Conservation (phyloP, 53 echinoderm and acorn worm genomes). For the Holothuria leucospilota region DNA sequence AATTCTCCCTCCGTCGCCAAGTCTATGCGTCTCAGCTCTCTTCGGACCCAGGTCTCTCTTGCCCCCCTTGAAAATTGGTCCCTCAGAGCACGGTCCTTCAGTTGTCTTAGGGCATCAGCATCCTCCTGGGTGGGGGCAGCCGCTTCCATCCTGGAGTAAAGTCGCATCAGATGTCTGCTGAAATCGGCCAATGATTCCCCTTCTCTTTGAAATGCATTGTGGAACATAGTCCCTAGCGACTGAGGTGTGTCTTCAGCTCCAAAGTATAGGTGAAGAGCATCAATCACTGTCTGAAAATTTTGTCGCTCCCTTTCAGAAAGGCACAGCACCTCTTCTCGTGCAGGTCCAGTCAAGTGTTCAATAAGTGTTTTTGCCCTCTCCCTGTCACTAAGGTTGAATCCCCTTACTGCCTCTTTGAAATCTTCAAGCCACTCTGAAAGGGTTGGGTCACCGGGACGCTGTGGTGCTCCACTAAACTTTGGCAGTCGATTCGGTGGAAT, state of each 20-base stretch:
- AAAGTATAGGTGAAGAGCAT: no score
- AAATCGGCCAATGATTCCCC: slow-evolving; percentile 25
- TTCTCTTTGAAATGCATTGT: neutral
- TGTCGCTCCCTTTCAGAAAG: slow-evolving; percentile 10
- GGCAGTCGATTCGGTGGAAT: slow-evolving; percentile 25
- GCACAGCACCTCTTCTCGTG: slow-evolving; percentile 49
- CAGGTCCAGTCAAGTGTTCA: slow-evolving; percentile 56
- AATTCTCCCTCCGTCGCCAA: slow-evolving; percentile 17
- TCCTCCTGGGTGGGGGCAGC: slow-evolving; percentile 24
- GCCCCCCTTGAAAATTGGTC: slow-evolving; percentile 20
- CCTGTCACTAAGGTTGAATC: slow-evolving; percentile 1
- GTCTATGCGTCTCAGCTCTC: slow-evolving; percentile 49
- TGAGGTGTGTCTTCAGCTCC: no score
- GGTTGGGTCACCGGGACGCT: slow-evolving; percentile 23
- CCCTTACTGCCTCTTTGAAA: slow-evolving; percentile 12
- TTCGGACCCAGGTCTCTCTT: slow-evolving; percentile 38
- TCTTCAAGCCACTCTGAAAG: slow-evolving; percentile 60
- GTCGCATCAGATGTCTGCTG: slow-evolving; percentile 24
- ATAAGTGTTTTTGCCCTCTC: slow-evolving; percentile 27
- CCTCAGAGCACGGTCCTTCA: slow-evolving; percentile 27
- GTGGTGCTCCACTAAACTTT: slow-evolving; percentile 34
- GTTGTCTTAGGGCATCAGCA: neutral
- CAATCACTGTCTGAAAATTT: neutral
- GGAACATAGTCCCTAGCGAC: no score
- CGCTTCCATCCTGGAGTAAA: slow-evolving; percentile 41